These are phyloP conservation scores for Lingula anatina DNA, from an alignment of 2,888 invertebrate genomes.

Conservation along the genomic window DNA sequence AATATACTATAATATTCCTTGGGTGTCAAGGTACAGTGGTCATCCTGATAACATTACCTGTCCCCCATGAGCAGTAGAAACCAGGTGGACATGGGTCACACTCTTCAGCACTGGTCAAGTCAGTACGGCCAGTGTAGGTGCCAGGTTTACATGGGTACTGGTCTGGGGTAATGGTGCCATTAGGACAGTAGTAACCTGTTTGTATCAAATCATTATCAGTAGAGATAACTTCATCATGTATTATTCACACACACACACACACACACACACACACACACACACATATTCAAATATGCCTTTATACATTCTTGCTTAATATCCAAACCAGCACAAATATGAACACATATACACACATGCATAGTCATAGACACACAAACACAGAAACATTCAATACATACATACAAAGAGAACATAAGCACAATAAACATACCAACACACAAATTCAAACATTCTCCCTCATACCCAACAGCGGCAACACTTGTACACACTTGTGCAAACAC, in stretches of 20 bases:
- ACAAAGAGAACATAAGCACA: no score
- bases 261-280: background rate
- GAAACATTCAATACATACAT: no score
- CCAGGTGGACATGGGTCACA: slow-evolving; percentile 42
- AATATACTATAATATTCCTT: no score
- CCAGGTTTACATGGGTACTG: slow-evolving; percentile 45
- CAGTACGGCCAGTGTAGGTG: slow-evolving; percentile 30
- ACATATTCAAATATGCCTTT: background rate
- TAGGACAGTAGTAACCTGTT: slow-evolving; percentile 44
- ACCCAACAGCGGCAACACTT: no score
- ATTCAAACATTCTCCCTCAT: no score
- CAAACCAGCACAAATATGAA: background rate
- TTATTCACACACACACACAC: background rate
- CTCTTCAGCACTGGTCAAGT: slow-evolving; percentile 36
- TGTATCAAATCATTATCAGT: background rate
- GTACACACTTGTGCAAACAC: no score
- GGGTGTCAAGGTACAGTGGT: no score
- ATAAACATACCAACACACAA: no score
- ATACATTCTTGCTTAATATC: background rate
- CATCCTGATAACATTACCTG: no score
- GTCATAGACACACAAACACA: no score
- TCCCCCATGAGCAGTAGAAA: slow-evolving; percentile 36
- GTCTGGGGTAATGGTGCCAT: slow-evolving; percentile 31
- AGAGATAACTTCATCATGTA: background rate
- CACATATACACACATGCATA: no score